A percentile compares a stretch with the other conserved stretches of the same genome.
These are phyloP conservation scores for Macrochelys suwanniensis DNA, from an alignment of 2,797 vertebrate genomes.

Conservation along the genomic window DNA sequence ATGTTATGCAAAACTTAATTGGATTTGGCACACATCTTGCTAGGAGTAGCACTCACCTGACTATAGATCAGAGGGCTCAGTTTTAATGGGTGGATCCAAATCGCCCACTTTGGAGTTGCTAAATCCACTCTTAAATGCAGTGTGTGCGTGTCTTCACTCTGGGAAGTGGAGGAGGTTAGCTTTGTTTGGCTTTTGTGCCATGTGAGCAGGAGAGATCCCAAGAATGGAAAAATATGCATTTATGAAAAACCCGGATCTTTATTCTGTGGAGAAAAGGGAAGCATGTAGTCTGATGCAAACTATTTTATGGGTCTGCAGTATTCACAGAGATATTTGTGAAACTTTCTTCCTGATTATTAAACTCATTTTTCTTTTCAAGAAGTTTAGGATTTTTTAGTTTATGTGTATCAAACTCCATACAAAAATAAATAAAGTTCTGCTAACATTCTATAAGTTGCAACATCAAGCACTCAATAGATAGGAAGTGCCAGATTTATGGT, in stretches of 20 bases:
- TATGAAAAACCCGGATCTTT: slow-evolving; percentile 56
- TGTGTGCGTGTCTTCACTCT: slow-evolving; percentile 77
- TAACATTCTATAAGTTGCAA: neutral
- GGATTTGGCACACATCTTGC: slow-evolving; percentile 57
- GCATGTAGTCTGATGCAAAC: slow-evolving; percentile 23
- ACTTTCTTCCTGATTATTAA: neutral
- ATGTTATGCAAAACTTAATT: slow-evolving; percentile 61
- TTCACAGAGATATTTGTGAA: neutral
- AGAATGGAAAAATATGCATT: slow-evolving; percentile 34
- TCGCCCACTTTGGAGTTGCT: slow-evolving; percentile 74
- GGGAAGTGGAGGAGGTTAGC: slow-evolving; percentile 66
- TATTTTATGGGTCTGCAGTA: neutral
- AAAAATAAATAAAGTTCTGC: neutral
- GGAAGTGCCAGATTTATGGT: neutral
- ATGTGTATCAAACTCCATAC: neutral
- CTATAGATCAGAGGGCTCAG: slow-evolving; percentile 74
- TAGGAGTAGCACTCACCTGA: slow-evolving; percentile 67
- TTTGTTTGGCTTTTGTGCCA: slow-evolving; percentile 70
- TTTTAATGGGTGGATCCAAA: slow-evolving; percentile 73
- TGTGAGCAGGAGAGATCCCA: slow-evolving; percentile 54
- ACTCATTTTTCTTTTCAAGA: neutral
- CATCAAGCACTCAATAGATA: neutral
- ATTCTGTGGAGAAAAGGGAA: slow-evolving; percentile 22
- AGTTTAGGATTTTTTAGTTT: neutral
- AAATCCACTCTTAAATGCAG: slow-evolving; percentile 76